phyloP scores from a whole-genome alignment of 2,797 vertebrate species.

The Pantherophis vulpinus region DNA sequence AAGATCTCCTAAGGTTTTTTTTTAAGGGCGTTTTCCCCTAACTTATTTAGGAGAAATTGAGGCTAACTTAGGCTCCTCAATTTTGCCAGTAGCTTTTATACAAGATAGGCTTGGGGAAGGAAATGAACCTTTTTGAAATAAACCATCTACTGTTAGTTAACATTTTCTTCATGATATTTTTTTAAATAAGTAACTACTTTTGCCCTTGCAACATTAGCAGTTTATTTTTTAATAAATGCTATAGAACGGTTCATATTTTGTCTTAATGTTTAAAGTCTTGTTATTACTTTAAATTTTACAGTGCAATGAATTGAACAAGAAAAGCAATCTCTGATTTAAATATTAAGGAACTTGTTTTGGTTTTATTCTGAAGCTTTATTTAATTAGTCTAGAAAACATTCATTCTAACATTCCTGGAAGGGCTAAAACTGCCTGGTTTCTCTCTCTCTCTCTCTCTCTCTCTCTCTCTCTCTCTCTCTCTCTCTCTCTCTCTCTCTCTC shows the following conservation, averaged over 20 bases:
- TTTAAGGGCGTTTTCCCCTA: slow-evolving; percentile 25
- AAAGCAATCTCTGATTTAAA: background rate
- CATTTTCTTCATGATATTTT: slow-evolving; percentile 14
- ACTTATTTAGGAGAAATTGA: slow-evolving; percentile 10
- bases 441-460: background rate
- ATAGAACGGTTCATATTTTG: background rate
- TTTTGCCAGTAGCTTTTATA: slow-evolving; percentile 42
- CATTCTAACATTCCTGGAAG: background rate
- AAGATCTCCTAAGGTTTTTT: slow-evolving; percentile 47
- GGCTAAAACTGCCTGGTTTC: background rate
- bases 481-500: background rate
- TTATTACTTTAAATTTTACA: fast-evolving
- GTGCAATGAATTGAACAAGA: background rate
- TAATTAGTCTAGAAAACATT: background rate
- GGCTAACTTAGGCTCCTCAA: background rate
- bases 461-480: too few species aligned
- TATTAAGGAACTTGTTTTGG: background rate
- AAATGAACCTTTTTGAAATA: slow-evolving; percentile 28
- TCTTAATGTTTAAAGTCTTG: background rate
- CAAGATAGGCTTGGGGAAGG: background rate
- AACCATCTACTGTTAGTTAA: slow-evolving; percentile 4
- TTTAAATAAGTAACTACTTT: background rate
- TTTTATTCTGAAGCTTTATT: background rate
- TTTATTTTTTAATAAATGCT: background rate
- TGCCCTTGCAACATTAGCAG: background rate